Evolutionary conservation across 2,797 vertebrate genomes (phyloP).

Genomic region (Dendrocincla tyrannina): DNA sequence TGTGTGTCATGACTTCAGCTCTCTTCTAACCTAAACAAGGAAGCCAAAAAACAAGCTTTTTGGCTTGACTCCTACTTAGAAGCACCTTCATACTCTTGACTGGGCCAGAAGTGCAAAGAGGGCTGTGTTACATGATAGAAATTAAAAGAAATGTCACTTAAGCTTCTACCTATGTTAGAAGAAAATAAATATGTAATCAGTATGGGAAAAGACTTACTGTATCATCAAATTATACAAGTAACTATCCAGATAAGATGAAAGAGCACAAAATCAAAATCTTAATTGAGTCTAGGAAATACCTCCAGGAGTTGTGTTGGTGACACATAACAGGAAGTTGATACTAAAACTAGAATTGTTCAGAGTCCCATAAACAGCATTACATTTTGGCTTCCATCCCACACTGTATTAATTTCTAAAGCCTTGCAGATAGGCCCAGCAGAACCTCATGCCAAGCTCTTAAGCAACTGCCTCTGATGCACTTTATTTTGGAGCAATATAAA

Average conservation of each 20-base stretch:
- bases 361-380: background rate
- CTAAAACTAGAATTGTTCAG: background rate
- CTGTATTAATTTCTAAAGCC: slow-evolving; percentile 11
- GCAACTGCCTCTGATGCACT: background rate
- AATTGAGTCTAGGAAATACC: background rate
- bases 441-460: background rate
- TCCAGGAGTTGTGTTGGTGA: background rate
- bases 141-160: slow-evolving; percentile 11
- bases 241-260: background rate
- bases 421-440: background rate
- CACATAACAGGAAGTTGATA: background rate
- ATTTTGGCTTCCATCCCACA: background rate
- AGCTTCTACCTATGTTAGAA: background rate
- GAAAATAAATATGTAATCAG: background rate
- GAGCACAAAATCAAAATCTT: background rate
- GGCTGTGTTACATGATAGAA: background rate
- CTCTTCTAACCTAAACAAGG: slow-evolving; percentile 9
- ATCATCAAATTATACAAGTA: background rate
- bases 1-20: background rate
- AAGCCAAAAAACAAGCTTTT: background rate
- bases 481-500: background rate
- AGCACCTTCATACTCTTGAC: background rate
- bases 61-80: background rate
- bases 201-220: background rate
- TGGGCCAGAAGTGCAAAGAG: slow-evolving; percentile 12